phyloP scores from a whole-genome alignment of 2,888 invertebrate species.

The Agriopis marginaria region DNA sequence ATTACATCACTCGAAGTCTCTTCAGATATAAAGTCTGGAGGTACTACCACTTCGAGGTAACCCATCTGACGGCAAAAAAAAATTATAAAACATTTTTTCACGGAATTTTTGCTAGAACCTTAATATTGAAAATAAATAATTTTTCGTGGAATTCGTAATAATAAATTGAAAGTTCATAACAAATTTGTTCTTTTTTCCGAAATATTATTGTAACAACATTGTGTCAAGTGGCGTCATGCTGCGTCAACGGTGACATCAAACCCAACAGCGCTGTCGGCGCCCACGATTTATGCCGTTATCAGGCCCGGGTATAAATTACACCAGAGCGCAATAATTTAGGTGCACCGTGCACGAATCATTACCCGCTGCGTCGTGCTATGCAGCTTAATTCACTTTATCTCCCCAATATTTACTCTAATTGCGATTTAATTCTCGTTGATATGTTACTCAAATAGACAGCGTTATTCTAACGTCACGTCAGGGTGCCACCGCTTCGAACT shows the following conservation, averaged over 20 bases:
- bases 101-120: not conserved
- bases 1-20: constrained; percentile 96
- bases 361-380: constrained; percentile 77
- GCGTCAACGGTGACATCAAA: constrained; percentile 76
- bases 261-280: constrained; percentile 75
- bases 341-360: constrained; percentile 85
- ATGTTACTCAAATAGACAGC: constrained; percentile 52
- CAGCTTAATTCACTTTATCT: constrained; percentile 82
- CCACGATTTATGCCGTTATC: constrained; percentile 84
- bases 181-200: constrained; percentile 42
- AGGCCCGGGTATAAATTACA: constrained; percentile 82
- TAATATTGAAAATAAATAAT: not conserved
- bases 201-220: constrained; percentile 57
- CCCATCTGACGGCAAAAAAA: constrained; percentile 88
- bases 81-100: not conserved
- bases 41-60: constrained; percentile 93
- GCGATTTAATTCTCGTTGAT: constrained; percentile 67
- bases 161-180: not conserved
- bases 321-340: constrained; percentile 83
- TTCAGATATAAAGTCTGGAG: constrained; percentile 95
- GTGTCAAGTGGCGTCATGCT: constrained; percentile 75
- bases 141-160: not conserved
- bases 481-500: constrained; percentile 20
- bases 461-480: constrained; percentile 25
- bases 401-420: constrained; percentile 73